Evolutionary conservation across 2,888 invertebrate genomes (phyloP), one percentile per base, ranked within the genome.

Genomic region (Gryllus longicercus): DNA sequence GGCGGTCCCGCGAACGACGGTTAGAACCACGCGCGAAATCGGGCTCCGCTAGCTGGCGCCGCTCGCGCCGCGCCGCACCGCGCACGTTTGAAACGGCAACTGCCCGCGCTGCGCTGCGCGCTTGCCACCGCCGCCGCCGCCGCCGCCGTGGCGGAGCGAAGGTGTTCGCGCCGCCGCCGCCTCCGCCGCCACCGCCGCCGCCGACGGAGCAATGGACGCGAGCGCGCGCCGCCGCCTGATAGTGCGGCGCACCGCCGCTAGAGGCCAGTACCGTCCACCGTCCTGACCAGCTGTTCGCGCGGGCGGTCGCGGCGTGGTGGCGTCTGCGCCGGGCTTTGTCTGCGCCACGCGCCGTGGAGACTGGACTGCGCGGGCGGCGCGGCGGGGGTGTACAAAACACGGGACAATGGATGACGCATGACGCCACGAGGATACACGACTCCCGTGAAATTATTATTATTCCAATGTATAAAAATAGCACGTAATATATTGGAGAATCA

Each of bases 11-110:
- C 14, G 63, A 63, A n/a, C 63, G 63, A 63, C 63, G 63, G 63
- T 63, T 63, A n/a, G 16, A 63, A n/a, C 63, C 63, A 63, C 63
- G 63, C 63, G 63, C 63, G 63, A 14, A 63, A 11, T 8, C 14
- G 16, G 63, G n/a, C 63, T n/a, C 63, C 63, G 63, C n/a, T 63
- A 14, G 63, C n/a, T 63, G 16, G n/a, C 63, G 63, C 63, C 63
- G n/a, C 63, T 38, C 63, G 63, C 63, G 63, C 63, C 63, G 63
- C 63, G 16, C 63, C 63, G 63, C 63, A 63, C 63, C 63, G 63
- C 63, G 63, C 63, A 63, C 63, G 63, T 63, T 63, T 63, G 16
- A 63, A 63, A 63, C 63, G 63, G 63, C 63, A n/a, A 63, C 63
- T 63, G 63, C 63, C 63, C n/a, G 14, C n/a, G 63, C 63, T n/a